These are phyloP conservation scores for Bruchidius siliquastri DNA, from an alignment of 2,888 invertebrate species.

Conservation along the genomic window DNA sequence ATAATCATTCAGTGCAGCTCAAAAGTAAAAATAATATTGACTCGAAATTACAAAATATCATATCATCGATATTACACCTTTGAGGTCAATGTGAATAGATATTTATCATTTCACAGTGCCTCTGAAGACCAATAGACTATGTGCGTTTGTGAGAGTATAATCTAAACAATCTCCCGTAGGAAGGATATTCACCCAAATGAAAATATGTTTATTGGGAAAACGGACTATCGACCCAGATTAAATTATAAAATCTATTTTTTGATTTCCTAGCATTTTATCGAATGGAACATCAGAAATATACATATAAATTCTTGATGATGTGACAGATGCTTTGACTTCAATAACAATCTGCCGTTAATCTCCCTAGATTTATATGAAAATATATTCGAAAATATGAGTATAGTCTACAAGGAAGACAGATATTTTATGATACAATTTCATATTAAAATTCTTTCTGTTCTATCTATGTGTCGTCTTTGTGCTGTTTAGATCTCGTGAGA, in stretches of 20 bases:
- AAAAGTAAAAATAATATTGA: too few species aligned
- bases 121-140: too few species aligned
- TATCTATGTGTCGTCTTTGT: too few species aligned
- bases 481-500: too few species aligned
- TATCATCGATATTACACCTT: too few species aligned
- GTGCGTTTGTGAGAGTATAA: too few species aligned
- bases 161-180: neutral
- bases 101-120: too few species aligned
- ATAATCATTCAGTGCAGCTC: too few species aligned
- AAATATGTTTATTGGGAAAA: neutral
- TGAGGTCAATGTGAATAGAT: too few species aligned
- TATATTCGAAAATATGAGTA: neutral
- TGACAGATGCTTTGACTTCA: neutral
- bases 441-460: too few species aligned
- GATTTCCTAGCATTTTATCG: neutral
- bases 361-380: neutral
- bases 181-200: neutral
- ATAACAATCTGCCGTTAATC: neutral
- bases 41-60: too few species aligned
- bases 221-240: neutral
- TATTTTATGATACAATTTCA: too few species aligned
- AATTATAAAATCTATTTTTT: neutral
- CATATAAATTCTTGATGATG: neutral
- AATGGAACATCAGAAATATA: neutral
- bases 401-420: neutral